A percentile compares a stretch with the other conserved stretches of the same genome.
phyloP scores from a whole-genome alignment of 1,140 invertebrate genomes.

The Fopius arisanus region DNA sequence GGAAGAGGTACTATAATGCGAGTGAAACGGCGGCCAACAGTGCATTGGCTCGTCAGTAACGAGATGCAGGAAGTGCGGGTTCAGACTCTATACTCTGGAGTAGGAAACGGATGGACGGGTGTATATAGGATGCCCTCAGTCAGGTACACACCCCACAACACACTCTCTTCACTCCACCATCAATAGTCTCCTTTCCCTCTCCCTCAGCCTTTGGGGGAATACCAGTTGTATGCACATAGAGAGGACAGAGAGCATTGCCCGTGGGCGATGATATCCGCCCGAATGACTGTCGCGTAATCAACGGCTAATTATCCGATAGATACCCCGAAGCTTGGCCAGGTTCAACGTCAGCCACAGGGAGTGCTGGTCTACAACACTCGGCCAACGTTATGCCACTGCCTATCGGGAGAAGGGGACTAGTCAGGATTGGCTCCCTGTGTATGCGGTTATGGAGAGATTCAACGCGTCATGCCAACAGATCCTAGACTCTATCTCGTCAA shows the following conservation, averaged over 20 bases:
- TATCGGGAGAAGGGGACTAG: background rate
- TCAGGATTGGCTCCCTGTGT: background rate
- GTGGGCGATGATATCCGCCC: constrained; percentile 58
- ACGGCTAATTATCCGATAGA: constrained; percentile 64
- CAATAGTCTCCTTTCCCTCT: background rate
- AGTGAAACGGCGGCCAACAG: constrained; percentile 40
- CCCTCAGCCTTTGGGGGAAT: background rate
- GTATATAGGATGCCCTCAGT: constrained; percentile 10
- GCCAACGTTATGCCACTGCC: background rate
- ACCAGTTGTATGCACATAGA: constrained; percentile 9
- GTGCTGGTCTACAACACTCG: background rate
- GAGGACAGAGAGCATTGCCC: constrained; percentile 38
- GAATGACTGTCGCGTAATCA: constrained; percentile 63
- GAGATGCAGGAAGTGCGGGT: constrained; percentile 60
- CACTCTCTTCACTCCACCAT: constrained; percentile 14
- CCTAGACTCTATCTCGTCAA: constrained; percentile 16
- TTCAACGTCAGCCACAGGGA: constrained; percentile 26
- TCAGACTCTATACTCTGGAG: constrained; percentile 27
- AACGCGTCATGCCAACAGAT: background rate
- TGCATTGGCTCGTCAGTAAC: constrained; percentile 57
- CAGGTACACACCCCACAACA: constrained; percentile 25
- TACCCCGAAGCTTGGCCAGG: constrained; percentile 49
- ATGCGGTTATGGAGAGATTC: background rate
- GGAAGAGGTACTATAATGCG: constrained; percentile 46
- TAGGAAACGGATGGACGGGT: constrained; percentile 10